Evolutionary conservation across 2,797 vertebrate species (phyloP).

Genomic region (Champsocephalus esox): DNA sequence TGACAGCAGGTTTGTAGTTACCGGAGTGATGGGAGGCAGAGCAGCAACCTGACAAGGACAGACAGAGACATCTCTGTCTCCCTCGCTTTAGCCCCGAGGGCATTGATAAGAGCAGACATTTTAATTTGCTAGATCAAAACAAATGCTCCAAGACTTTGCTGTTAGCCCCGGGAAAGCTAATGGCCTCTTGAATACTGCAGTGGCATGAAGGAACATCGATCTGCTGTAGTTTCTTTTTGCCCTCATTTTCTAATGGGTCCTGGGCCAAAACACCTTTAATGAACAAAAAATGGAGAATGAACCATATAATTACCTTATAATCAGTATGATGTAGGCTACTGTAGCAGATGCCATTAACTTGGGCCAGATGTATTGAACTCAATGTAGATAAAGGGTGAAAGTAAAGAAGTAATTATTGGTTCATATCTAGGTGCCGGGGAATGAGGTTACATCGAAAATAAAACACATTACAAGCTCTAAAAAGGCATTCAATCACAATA

Average conservation of each 20-base stretch:
- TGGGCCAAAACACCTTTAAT: conserved; percentile 44
- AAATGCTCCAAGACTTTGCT: conserved; percentile 67
- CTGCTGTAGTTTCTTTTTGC: conserved; percentile 40
- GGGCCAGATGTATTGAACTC: conserved; percentile 7
- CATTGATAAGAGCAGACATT: conserved; percentile 81
- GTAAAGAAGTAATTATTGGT: too few species aligned
- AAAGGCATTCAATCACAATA: too few species aligned
- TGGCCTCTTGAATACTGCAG: conserved; percentile 60
- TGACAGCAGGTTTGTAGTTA: conserved; percentile 53
- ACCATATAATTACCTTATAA: conserved; percentile 35
- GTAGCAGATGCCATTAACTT: conserved; percentile 4
- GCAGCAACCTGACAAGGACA: conserved; percentile 70
- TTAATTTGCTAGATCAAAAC: conserved; percentile 80
- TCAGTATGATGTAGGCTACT: conserved; percentile 16
- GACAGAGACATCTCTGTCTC: conserved; percentile 61
- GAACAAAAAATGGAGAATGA: conserved; percentile 53
- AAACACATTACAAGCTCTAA: too few species aligned
- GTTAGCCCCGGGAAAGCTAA: conserved; percentile 64
- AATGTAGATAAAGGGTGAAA: background rate
- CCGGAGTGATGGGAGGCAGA: conserved; percentile 58
- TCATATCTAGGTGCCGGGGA: too few species aligned
- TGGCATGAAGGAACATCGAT: conserved; percentile 58
- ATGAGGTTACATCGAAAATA: too few species aligned
- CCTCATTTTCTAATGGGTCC: conserved; percentile 58
- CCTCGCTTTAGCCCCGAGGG: conserved; percentile 47